Evolutionary conservation across 2,797 vertebrate species (phyloP), one percentile per base, ranked within the genome.

Genomic region (Sebastes matsubarae): DNA sequence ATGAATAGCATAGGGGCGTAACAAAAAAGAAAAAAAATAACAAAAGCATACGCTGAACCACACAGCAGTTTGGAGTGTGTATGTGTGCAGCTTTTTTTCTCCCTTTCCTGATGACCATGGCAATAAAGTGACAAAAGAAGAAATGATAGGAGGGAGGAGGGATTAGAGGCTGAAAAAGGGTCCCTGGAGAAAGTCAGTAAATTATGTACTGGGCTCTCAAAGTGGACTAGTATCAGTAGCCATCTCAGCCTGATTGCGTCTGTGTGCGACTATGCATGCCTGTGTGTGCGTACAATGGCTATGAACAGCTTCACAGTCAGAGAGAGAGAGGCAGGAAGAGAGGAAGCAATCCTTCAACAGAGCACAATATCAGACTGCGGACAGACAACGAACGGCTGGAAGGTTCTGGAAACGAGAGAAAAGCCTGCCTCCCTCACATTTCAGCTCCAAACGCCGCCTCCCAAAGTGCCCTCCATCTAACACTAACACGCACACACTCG

Each of bases 301-400:
- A 85, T 75, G 90, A 92, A 88, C 86, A 65, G 84, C 88, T 87
- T 89, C 88, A 72, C 85, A 88, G 89, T 87, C 73, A 64, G 82
- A 82, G 82, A 82, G 55, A 59, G 87, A 87, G 77, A 86, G 77
- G 86, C 89, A 92, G 91, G 90, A 89, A 92, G 93, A 90, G 88
- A 93, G 93, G 94, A 94, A 95, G 92, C 87, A 81, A 94, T 94
- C 94, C 88, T 89, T 95, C 94, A 95, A 92, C 94, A 88, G 84
- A 90, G 87, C 90, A 94, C 92, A 94, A 94, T 95, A 95, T 94
- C 88, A 88, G 91, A 88, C 92, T 72, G 92, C 68, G 80, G 92
- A 93, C 91, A 93, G 94, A 94, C 94, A 94, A 92, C 88, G 69
- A 90, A 91, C 92, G 92, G 92, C 94, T 94, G 93, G 92, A 93